Percentiles rank a stretch among this genome's conserved stretches.
These are phyloP conservation scores for Pelochelys cantorii DNA, from an alignment of 2,797 vertebrate species.

Conservation along the genomic window DNA sequence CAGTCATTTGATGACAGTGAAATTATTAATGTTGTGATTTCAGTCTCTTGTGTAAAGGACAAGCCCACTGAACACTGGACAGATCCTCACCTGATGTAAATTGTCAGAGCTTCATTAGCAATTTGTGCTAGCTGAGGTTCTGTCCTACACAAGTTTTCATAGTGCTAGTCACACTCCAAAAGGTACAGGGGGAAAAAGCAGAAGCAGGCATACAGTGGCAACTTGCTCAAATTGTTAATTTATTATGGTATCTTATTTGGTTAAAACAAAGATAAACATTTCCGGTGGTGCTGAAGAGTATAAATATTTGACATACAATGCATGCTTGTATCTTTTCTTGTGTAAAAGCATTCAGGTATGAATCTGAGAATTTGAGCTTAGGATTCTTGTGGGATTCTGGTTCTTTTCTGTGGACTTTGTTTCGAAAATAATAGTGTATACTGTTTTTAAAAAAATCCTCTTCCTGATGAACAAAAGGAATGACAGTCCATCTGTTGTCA, in stretches of 20 bases:
- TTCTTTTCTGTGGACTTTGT: not conserved
- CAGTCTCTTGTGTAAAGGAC: not conserved
- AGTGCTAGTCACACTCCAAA: not conserved
- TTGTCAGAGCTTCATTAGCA: not conserved
- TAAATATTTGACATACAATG: not conserved
- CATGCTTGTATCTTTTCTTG: not conserved
- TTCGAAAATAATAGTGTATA: not conserved
- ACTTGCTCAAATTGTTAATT: not conserved
- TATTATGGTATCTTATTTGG: not conserved
- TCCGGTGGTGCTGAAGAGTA: not conserved
- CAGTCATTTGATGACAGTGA: not conserved
- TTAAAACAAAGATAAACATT: not conserved
- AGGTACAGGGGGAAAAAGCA: not conserved
- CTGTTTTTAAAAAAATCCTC: not conserved
- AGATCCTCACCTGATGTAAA: not conserved
- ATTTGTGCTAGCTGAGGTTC: not conserved
- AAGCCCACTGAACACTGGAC: accelerated
- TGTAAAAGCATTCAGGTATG: not conserved
- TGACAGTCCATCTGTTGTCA: not conserved
- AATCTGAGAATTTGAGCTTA: not conserved
- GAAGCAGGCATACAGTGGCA: not conserved
- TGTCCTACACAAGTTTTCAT: not conserved
- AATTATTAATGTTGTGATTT: not conserved
- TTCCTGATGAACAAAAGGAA: not conserved
- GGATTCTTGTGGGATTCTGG: not conserved